phyloP scores from a whole-genome alignment of 2,797 vertebrate species.

The Eulemur rubriventer region DNA sequence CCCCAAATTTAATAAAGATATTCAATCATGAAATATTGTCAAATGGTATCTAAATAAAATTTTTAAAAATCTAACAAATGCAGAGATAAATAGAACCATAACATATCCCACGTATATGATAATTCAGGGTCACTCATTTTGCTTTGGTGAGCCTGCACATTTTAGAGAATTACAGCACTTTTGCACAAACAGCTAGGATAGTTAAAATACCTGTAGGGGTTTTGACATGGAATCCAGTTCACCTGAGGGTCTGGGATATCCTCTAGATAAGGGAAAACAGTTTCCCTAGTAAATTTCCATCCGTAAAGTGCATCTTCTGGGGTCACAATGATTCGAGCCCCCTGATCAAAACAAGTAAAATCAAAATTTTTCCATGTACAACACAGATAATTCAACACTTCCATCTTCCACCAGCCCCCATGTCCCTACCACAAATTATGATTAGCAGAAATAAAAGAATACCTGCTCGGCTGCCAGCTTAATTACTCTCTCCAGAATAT shows the following conservation, averaged over 20 bases:
- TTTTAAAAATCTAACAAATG: neutral
- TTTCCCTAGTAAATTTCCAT: conserved; percentile 76
- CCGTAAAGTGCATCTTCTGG: conserved; percentile 78
- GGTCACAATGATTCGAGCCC: conserved; percentile 75
- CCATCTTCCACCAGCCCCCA: neutral
- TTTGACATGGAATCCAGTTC: conserved; percentile 75
- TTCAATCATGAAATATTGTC: neutral
- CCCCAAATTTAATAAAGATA: neutral
- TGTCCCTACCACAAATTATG: neutral
- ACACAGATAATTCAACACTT: neutral
- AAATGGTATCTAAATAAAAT: neutral
- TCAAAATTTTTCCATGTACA: neutral
- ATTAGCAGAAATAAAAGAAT: neutral
- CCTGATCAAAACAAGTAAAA: conserved; percentile 42
- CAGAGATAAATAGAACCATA: neutral
- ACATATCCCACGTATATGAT: neutral
- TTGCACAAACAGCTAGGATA: neutral
- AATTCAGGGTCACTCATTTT: neutral
- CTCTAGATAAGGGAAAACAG: conserved; percentile 73
- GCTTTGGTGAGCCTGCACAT: neutral
- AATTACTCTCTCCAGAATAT: conserved; percentile 71
- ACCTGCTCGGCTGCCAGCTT: conserved; percentile 73
- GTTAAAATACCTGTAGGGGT: conserved; percentile 52
- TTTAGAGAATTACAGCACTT: neutral
- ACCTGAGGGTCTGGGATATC: conserved; percentile 73